A percentile compares a stretch with the other conserved stretches of the same genome.
Evolutionary conservation across 2,797 vertebrate species (phyloP).

Genomic region (Harpagifer antarcticus): DNA sequence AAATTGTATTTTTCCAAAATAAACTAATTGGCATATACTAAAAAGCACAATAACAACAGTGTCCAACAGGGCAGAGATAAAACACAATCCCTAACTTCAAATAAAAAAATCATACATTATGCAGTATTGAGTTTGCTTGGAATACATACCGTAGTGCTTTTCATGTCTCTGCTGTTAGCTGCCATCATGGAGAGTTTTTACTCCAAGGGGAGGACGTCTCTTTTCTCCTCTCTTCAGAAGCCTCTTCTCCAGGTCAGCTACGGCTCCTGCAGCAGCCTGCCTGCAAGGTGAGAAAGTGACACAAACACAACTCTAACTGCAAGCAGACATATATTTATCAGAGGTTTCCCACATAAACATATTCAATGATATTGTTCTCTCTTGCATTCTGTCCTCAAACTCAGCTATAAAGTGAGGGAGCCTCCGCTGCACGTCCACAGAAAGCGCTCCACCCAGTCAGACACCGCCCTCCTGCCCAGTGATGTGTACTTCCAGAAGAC

Average conservation of each 20-base stretch:
- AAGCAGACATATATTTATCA: slow-evolving; percentile 1
- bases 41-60: too few relatives aligned
- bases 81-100: neutral
- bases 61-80: too few relatives aligned
- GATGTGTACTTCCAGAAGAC: slow-evolving; percentile 77
- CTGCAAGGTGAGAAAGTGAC: slow-evolving; percentile 74
- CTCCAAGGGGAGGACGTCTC: slow-evolving; percentile 56
- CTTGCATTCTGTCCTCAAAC: neutral
- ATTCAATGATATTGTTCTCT: neutral
- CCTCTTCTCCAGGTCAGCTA: slow-evolving; percentile 81
- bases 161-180: slow-evolving; percentile 36
- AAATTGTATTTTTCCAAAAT: neutral
- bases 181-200: slow-evolving; percentile 41
- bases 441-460: slow-evolving; percentile 80
- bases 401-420: slow-evolving; percentile 81
- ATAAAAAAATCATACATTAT: neutral
- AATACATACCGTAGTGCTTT: neutral
- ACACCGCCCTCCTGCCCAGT: slow-evolving; percentile 83
- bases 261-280: slow-evolving; percentile 81
- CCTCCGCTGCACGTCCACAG: slow-evolving; percentile 38
- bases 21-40: neutral
- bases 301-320: neutral
- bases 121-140: neutral
- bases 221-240: slow-evolving; percentile 59
- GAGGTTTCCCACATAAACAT: neutral